Conservation (phyloP, 2,888 invertebrate species). For the Nemotelus nigrinus region DNA sequence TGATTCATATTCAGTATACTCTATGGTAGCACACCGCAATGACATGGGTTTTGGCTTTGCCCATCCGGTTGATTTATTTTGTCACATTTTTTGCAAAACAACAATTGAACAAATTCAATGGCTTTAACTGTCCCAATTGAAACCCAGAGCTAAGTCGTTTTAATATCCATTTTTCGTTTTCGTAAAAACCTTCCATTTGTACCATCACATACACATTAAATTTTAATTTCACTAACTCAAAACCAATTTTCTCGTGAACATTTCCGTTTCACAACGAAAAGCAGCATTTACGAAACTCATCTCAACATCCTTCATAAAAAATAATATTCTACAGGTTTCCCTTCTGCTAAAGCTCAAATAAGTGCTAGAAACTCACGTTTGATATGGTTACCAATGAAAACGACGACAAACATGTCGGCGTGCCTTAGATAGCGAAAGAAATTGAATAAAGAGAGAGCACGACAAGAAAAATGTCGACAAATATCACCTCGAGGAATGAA, state of each 20-base stretch:
- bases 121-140: too few species aligned
- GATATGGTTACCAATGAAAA: neutral
- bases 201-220: neutral
- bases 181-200: too few species aligned
- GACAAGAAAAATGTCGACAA: neutral
- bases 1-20: too few species aligned
- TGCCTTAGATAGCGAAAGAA: neutral
- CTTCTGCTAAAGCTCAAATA: neutral
- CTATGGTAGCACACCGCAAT: too few species aligned
- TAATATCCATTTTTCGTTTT: too few species aligned
- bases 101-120: too few species aligned
- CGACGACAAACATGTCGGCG: neutral
- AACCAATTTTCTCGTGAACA: slow-evolving; percentile 5
- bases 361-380: slow-evolving; percentile 14
- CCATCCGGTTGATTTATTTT: too few species aligned
- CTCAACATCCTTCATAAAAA: neutral
- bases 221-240: slow-evolving; percentile 7
- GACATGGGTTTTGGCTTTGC: too few species aligned
- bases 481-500: neutral
- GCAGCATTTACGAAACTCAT: neutral
- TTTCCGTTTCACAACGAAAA: neutral
- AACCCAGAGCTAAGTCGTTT: too few species aligned
- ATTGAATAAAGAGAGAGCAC: neutral
- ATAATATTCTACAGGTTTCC: slow-evolving; percentile 15
- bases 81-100: too few species aligned